A percentile compares a stretch with the other conserved stretches of the same genome.
These are phyloP conservation scores for Anagyrus pseudococci DNA, from an alignment of 2,888 invertebrate species.

Conservation along the genomic window DNA sequence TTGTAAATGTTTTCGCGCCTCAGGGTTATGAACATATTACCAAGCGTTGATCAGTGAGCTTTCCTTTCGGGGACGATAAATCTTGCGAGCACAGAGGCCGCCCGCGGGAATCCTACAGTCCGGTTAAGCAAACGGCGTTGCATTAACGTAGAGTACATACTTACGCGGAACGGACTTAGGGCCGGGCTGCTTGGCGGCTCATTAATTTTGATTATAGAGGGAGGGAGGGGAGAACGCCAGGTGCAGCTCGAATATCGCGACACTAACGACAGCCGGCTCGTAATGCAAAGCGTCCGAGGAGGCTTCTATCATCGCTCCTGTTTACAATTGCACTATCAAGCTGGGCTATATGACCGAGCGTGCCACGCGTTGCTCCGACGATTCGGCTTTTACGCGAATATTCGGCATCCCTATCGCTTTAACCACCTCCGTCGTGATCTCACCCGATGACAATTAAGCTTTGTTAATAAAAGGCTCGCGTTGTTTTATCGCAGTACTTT, in stretches of 20 bases:
- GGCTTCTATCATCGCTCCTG: slow-evolving; percentile 21
- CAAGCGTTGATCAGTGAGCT: too few relatives aligned
- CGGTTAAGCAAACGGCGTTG: not conserved
- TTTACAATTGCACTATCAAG: slow-evolving; percentile 24
- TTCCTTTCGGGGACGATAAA: too few relatives aligned
- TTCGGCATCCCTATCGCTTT: too few relatives aligned
- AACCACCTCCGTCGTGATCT: not conserved
- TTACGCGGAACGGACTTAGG: not conserved
- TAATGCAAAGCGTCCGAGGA: slow-evolving; percentile 14
- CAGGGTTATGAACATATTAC: too few relatives aligned
- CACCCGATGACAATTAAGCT: not conserved
- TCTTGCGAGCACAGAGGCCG: too few relatives aligned
- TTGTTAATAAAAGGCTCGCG: not conserved
- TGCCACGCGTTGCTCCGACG: not conserved
- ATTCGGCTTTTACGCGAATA: not conserved
- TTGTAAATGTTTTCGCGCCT: too few relatives aligned
- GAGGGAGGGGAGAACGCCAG: not conserved
- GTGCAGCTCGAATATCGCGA: slow-evolving; percentile 1
- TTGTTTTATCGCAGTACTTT: not conserved
- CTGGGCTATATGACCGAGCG: too few relatives aligned
- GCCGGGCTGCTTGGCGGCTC: not conserved
- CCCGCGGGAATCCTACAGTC: not conserved
- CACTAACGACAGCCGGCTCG: slow-evolving; percentile 11
- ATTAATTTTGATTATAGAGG: slow-evolving; percentile 16
- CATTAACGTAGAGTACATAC: not conserved